These are phyloP conservation scores for Rhagonycha lutea DNA, from an alignment of 2,888 invertebrate species.

Conservation along the genomic window DNA sequence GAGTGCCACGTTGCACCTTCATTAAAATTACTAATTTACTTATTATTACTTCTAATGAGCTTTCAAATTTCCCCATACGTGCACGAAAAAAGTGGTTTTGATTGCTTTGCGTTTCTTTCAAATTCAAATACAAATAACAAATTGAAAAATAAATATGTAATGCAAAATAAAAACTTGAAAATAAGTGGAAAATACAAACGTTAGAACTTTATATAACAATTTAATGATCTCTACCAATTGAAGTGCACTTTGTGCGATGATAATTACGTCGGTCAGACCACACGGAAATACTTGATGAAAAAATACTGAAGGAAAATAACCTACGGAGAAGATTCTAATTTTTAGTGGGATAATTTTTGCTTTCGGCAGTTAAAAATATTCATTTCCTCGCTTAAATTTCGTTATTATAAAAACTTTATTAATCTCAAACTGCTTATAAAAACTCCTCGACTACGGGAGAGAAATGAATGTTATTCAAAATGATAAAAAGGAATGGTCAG, in stretches of 20 bases:
- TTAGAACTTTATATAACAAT: not conserved
- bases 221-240: not conserved
- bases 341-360: not conserved
- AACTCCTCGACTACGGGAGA: too few species aligned
- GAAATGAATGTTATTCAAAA: too few species aligned
- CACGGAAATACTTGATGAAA: not conserved
- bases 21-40: not conserved
- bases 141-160: not conserved
- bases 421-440: too few species aligned
- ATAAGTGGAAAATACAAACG: not conserved
- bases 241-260: not conserved
- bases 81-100: not conserved
- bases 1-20: not conserved
- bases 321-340: not conserved
- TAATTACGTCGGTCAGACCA: not conserved
- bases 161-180: not conserved
- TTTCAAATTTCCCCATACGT: not conserved
- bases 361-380: too few species aligned
- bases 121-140: too few species aligned
- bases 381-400: too few species aligned
- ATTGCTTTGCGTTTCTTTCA: too few species aligned
- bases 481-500: too few species aligned
- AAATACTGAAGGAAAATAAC: not conserved
- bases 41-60: not conserved
- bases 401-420: too few species aligned